These are phyloP conservation scores for Pheosia tremula DNA, from an alignment of 2,888 invertebrate genomes.

Conservation along the genomic window DNA sequence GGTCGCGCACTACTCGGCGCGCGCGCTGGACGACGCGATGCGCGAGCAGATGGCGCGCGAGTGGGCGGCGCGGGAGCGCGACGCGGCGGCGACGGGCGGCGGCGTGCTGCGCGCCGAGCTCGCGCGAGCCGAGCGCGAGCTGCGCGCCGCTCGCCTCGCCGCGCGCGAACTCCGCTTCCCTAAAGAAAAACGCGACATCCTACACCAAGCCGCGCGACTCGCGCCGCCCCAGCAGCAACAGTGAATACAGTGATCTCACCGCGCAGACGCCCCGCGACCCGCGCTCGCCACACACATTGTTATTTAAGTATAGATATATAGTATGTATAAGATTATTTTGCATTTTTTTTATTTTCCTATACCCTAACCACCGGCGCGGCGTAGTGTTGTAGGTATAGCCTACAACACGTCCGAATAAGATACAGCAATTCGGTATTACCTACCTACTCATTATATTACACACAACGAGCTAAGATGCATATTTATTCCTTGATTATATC, in stretches of 20 bases:
- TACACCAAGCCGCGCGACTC: conserved; percentile 95
- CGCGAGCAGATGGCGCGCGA: conserved; percentile 97
- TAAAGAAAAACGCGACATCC: conserved; percentile 97
- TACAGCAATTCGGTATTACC: too few relatives aligned
- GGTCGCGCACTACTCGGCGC: conserved; percentile 96
- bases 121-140: conserved; percentile 92
- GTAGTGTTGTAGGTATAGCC: too few relatives aligned
- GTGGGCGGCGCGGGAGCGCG: conserved; percentile 91
- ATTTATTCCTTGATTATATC: too few relatives aligned
- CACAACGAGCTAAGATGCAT: too few relatives aligned
- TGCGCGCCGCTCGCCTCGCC: conserved; percentile 92
- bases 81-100: conserved; percentile 94
- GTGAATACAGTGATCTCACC: conserved; percentile 70
- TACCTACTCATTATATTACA: too few relatives aligned
- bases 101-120: conserved; percentile 93
- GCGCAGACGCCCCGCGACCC: conserved; percentile 41
- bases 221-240: conserved; percentile 74
- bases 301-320: conserved; percentile 79
- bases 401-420: too few relatives aligned
- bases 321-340: conserved; percentile 61
- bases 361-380: background rate
- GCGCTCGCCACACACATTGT: conserved; percentile 53
- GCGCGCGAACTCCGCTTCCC: conserved; percentile 96
- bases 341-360: conserved; percentile 54
- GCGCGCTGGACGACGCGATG: conserved; percentile 97